Base-by-base conservation (phyloP, 2,113 vertebrate genomes). In the Myiozetetes cayanensis region DNA sequence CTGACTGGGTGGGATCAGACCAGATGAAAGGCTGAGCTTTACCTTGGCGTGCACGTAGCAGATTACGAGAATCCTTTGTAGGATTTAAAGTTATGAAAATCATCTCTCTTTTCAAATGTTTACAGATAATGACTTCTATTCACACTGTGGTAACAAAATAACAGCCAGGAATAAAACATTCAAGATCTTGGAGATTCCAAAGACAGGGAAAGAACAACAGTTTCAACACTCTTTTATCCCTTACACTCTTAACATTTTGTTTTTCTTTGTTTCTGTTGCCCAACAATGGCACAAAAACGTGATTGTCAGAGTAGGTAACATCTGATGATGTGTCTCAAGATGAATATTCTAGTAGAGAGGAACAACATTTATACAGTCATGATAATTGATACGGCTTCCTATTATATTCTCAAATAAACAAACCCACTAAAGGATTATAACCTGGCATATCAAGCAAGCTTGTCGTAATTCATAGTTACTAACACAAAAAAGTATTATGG, bases 241-340 rank as follows among this genome's bases (percentile, higher is more conserved):
- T 90, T 84, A 94, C 85, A 80, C 93, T 96, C 96, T 66, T 41
- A 97, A 96, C 97, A 95, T 82, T 96, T 97, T 87, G 93, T 96
- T 94, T 89, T 83, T 62, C 85, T 93, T 96, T 96, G 95, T 96
- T 92, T 89, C 87, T n/a, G 15, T 93, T 96, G 96, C 96, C 97
- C 96, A 96, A 90, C 93, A 95, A 96, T 93, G 90, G 79, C 87
- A 92, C 93, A 80, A 56, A 96, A 95, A 79, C 5, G 58, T 62
- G 91, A 96, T 95, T 94, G 97, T 97, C 97, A 97, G 94, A 62
- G 67, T 16, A 55, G 95, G 93, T 96, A 97, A 97, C 88, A 82
- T 89, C 97, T 96, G 97, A 89, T 94, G 76, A 93, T 65, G 12
- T 70, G 55, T 75, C 96, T 96, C 80, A 22, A 72, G 96, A 97